phyloP scores from a whole-genome alignment of 2,888 invertebrate genomes.

The Zygogramma bicolorata region DNA sequence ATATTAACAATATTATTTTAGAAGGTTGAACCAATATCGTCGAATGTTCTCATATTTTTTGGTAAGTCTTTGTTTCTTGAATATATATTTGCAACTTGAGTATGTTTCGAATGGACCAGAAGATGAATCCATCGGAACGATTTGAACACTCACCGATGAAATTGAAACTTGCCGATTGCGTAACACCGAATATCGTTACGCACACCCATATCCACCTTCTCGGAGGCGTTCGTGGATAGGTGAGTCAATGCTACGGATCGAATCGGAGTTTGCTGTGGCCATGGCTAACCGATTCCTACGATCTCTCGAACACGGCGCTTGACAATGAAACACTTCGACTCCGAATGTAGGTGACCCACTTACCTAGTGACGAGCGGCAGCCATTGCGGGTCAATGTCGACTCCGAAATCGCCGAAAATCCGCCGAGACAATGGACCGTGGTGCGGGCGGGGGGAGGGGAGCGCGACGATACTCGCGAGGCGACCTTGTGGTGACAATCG shows the following conservation, averaged over 20 bases:
- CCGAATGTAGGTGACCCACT: conserved; percentile 57
- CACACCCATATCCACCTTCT: background rate
- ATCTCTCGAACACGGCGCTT: conserved; percentile 48
- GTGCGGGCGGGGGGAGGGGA: background rate
- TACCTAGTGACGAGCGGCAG: conserved; percentile 39
- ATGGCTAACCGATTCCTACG: conserved; percentile 52
- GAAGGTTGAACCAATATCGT: too few species aligned
- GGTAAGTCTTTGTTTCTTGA: too few species aligned
- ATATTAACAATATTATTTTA: too few species aligned
- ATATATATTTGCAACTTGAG: too few species aligned
- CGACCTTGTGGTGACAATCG: conserved; percentile 12
- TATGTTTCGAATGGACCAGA: too few species aligned
- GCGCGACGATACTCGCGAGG: background rate
- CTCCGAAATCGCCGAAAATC: conserved; percentile 41
- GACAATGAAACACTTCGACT: conserved; percentile 57
- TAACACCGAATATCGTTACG: background rate
- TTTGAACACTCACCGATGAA: background rate
- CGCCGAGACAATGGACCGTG: background rate
- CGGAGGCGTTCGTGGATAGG: background rate
- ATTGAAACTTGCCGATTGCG: too few species aligned
- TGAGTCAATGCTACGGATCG: conserved; percentile 2
- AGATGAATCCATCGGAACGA: too few species aligned
- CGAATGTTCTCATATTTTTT: too few species aligned
- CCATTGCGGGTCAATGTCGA: conserved; percentile 53
- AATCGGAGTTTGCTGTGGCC: conserved; percentile 43